Percentiles rank a stretch among this genome's conserved stretches.
phyloP scores from a whole-genome alignment of 2,797 vertebrate species.

The Melanotaenia pygmaea region DNA sequence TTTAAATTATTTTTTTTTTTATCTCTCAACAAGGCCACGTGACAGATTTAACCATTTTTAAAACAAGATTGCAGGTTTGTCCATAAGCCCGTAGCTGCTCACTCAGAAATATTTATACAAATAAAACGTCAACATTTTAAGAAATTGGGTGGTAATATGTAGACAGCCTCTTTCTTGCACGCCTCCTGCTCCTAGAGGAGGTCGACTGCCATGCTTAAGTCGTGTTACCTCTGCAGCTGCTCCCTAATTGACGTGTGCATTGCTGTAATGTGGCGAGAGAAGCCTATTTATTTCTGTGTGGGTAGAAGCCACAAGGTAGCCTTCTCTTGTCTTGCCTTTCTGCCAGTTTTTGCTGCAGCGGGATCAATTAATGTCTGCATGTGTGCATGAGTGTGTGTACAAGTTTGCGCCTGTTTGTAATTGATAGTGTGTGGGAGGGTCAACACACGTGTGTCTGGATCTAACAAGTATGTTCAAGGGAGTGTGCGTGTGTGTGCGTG shows the following conservation, averaged over 20 bases:
- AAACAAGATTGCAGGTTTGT: neutral
- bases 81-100: slow-evolving; percentile 2
- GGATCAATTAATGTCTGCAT: slow-evolving; percentile 76
- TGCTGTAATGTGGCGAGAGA: slow-evolving; percentile 52
- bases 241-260: slow-evolving; percentile 58
- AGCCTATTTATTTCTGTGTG: slow-evolving; percentile 65
- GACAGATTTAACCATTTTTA: neutral
- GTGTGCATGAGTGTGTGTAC: slow-evolving; percentile 24
- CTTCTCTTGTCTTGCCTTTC: slow-evolving; percentile 56
- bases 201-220: slow-evolving; percentile 23
- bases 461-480: slow-evolving; percentile 36
- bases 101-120: slow-evolving; percentile 9
- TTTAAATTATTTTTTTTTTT: too few relatives aligned
- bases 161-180: neutral
- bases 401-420: slow-evolving; percentile 20
- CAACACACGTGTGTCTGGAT: slow-evolving; percentile 45
- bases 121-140: slow-evolving; percentile 33
- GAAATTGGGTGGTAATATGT: slow-evolving; percentile 22
- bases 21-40: neutral
- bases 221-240: slow-evolving; percentile 30
- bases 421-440: slow-evolving; percentile 49
- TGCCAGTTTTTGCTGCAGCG: slow-evolving; percentile 64
- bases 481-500: slow-evolving; percentile 10
- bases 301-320: slow-evolving; percentile 63
- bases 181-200: slow-evolving; percentile 30